A percentile compares a stretch with the other conserved stretches of the same genome.
Conservation (phyloP, 2,888 invertebrate species). For the Tenthredo amoena region DNA sequence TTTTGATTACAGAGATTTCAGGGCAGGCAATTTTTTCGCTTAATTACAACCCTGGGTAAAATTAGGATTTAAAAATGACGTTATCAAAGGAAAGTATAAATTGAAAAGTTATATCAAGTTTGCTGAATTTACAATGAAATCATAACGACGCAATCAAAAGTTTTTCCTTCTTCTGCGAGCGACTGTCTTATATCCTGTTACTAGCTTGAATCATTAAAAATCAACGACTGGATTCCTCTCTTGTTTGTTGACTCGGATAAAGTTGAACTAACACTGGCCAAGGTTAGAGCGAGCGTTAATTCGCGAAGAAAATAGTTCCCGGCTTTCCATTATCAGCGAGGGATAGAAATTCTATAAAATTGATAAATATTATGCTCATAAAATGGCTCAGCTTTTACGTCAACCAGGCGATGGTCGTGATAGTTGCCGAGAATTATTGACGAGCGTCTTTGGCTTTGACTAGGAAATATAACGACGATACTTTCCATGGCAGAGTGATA, state of each 20-base stretch:
- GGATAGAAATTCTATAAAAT: slow-evolving; percentile 29
- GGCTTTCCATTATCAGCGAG: background rate
- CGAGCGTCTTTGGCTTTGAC: background rate
- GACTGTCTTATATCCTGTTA: background rate
- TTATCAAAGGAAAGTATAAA: background rate
- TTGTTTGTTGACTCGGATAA: background rate
- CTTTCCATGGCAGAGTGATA: background rate
- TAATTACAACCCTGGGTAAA: background rate
- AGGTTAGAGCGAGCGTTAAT: background rate
- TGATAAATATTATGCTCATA: slow-evolving; percentile 39
- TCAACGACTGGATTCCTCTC: background rate
- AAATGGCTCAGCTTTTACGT: background rate
- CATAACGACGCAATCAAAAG: slow-evolving; percentile 15
- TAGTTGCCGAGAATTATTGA: background rate
- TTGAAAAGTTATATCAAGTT: background rate
- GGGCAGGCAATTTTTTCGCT: background rate
- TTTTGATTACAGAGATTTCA: background rate
- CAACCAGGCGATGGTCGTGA: background rate
- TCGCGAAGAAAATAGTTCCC: background rate
- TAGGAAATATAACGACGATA: background rate
- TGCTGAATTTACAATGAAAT: background rate
- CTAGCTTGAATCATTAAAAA: background rate
- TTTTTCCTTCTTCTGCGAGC: background rate
- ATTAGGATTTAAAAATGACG: background rate
- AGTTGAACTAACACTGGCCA: background rate